Percentiles rank a stretch among this genome's conserved stretches.
These are phyloP conservation scores for Lordiphosa collinella DNA, from an alignment of 1,140 invertebrate species.

Conservation along the genomic window DNA sequence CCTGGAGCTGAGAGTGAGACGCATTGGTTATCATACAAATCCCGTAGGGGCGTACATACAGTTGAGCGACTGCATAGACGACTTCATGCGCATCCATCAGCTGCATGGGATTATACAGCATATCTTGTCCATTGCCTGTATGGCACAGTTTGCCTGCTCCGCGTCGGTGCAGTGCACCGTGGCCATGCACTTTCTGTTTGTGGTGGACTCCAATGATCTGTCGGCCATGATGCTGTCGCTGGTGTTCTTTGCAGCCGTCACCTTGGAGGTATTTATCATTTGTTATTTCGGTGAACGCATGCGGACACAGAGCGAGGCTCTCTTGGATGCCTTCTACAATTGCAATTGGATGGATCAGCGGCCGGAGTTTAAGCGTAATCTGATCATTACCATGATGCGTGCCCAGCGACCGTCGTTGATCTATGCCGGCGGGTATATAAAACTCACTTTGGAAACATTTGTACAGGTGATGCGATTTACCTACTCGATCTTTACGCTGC, in stretches of 20 bases:
- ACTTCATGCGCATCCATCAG: constrained; percentile 39
- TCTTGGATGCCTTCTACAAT: constrained; percentile 61
- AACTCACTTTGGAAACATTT: constrained; percentile 62
- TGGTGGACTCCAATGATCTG: constrained; percentile 45
- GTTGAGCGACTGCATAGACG: constrained; percentile 49
- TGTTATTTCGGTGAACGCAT: constrained; percentile 66
- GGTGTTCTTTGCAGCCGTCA: constrained; percentile 64
- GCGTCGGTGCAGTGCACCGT: constrained; percentile 64
- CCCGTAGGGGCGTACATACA: background rate
- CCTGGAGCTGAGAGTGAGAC: constrained; percentile 50
- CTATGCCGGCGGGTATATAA: constrained; percentile 50
- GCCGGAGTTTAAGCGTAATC: constrained; percentile 34
- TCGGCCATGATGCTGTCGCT: constrained; percentile 55
- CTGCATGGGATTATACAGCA: constrained; percentile 52
- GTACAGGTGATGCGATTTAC: constrained; percentile 25
- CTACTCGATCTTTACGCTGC: constrained; percentile 5
- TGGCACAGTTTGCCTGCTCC: constrained; percentile 63
- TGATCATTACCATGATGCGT: constrained; percentile 51
- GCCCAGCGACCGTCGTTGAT: constrained; percentile 40
- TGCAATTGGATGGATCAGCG: constrained; percentile 65
- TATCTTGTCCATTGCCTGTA: constrained; percentile 52
- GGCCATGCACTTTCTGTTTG: constrained; percentile 61
- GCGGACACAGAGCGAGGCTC: constrained; percentile 43
- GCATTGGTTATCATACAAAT: constrained; percentile 26
- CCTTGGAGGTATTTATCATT: constrained; percentile 63